Evolutionary conservation across 2,888 invertebrate species (phyloP).

Genomic region (Plagodis pulveraria): DNA sequence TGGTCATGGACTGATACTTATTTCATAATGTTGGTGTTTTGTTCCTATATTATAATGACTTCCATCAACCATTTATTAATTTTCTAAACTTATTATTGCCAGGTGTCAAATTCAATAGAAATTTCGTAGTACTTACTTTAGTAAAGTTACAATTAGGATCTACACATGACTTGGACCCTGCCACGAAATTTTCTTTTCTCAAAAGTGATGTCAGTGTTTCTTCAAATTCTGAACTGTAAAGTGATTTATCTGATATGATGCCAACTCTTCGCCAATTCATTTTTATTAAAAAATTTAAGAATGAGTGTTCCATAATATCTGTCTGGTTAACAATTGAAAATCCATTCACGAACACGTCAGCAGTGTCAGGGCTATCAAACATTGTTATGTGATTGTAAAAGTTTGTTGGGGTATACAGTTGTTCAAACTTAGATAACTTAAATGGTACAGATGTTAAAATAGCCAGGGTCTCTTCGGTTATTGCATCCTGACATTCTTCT

Average conservation of each 20-base stretch:
- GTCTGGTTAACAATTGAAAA: neutral
- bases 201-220: slow-evolving; percentile 39
- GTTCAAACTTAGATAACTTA: neutral
- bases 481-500: neutral
- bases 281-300: slow-evolving; percentile 36
- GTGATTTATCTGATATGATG: slow-evolving; percentile 50
- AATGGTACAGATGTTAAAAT: slow-evolving; percentile 29
- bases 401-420: slow-evolving; percentile 15
- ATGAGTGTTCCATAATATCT: slow-evolving; percentile 8
- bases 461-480: slow-evolving; percentile 19
- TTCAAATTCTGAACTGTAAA: slow-evolving; percentile 45
- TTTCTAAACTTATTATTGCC: too few species aligned
- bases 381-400: slow-evolving; percentile 13
- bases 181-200: slow-evolving; percentile 34
- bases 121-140: slow-evolving; percentile 33
- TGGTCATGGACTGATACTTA: too few species aligned
- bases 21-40: too few species aligned
- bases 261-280: slow-evolving; percentile 48
- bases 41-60: too few species aligned
- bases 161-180: slow-evolving; percentile 29
- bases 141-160: slow-evolving; percentile 31
- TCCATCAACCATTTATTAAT: too few species aligned
- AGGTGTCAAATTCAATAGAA: too few species aligned
- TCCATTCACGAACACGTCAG: slow-evolving; percentile 7
- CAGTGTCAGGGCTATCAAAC: neutral